These are phyloP conservation scores for Luidia sarsii DNA, from an alignment of 53 echinoderm and acorn worm species.

Conservation along the genomic window DNA sequence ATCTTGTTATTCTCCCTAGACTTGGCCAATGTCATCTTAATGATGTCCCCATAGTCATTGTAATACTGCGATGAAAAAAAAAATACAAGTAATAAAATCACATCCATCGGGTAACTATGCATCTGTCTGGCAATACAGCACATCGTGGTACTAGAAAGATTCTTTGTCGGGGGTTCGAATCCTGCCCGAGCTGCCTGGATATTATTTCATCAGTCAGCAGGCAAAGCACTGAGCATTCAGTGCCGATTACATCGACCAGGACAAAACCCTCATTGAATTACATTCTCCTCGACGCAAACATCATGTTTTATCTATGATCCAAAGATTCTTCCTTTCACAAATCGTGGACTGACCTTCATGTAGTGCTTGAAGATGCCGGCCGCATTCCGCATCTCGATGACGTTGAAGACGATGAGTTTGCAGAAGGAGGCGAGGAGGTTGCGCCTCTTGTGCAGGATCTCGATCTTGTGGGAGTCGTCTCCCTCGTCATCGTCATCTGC, in stretches of 20 bases:
- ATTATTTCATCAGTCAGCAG: too few species aligned
- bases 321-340: too few species aligned
- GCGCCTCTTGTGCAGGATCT: conserved; percentile 96
- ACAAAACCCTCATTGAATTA: too few species aligned
- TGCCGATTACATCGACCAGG: too few species aligned
- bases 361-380: conserved; percentile 99
- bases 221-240: too few species aligned
- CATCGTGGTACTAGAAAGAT: too few species aligned
- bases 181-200: too few species aligned
- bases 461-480: conserved; percentile 97
- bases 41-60: conserved; percentile 99
- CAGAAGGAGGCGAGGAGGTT: conserved; percentile 97
- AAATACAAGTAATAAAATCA: too few species aligned
- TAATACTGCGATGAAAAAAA: conserved; percentile 72
- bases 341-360: conserved; percentile 99
- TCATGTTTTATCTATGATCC: too few species aligned
- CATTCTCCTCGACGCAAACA: too few species aligned
- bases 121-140: too few species aligned
- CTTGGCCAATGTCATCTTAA: conserved; percentile 97
- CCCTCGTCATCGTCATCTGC: conserved; percentile 96
- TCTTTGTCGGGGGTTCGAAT: too few species aligned
- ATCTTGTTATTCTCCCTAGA: conserved; percentile 97
- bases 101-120: background rate
- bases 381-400: conserved; percentile 98
- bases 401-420: conserved; percentile 98